Base-by-base conservation (phyloP, 2,888 invertebrate species). In the Acleris holmiana region DNA sequence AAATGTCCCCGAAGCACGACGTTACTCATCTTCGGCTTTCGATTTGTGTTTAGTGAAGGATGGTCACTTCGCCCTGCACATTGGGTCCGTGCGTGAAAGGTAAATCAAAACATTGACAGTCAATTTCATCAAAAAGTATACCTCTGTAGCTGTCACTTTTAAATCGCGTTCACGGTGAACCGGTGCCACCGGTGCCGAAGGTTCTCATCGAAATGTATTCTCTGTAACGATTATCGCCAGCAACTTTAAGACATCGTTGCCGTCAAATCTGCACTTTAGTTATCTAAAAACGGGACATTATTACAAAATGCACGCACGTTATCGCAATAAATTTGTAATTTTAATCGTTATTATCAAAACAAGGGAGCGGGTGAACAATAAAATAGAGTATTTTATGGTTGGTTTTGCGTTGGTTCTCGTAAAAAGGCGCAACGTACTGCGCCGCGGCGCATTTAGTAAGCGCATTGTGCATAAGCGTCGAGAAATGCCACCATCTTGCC, bases 281-380 rank as follows among this genome's bases (percentile, higher is more conserved):
- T 67, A 64, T 67, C 85, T 83, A 87, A 84, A 80, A 87, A 81
- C 77, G 74, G 74, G 75, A 78, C 65, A 25, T 55, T 65, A 60
- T 65, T 65, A 55, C 60, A 65, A 60, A 65, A 55, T 49, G 54
- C 54, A 25, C n/a, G 53, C 54, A 77, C 80, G 72, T 72, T 77
- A 80, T 78, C 74, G 74, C 82, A 80, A 89, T 91, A 91, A 91
- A 89, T 88, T 88, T 72, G 70, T 86, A 85, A 85, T 89, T 85
- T 91, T 90, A 91, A 91, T 91, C 83, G 83, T 83, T 78, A 84
- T 85, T 84, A 87, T 88, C 87, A 83, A 89, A 89, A 91, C 89
- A 91, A 90, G 89, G 79, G 79, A 74, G 73, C 76, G 80, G 79
- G 68, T 73, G 75, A 77, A 85, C 81, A 83, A 85, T 91, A 91